A percentile compares a stretch with the other conserved stretches of the same genome.
Conservation (phyloP, 2,888 invertebrate species). For the Tinea semifulvella region DNA sequence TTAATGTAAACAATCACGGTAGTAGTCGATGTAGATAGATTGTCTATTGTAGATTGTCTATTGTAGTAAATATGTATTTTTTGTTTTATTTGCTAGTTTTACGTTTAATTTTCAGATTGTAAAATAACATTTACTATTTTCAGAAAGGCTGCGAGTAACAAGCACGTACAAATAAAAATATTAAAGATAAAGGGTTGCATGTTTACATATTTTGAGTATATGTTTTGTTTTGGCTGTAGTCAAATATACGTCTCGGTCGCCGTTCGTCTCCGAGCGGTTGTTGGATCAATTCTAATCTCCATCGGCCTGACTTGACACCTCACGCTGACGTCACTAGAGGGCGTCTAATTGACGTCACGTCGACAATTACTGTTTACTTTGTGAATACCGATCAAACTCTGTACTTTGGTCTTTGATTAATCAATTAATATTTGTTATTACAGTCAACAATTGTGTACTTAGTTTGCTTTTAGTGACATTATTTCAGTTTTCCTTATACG, state of each 20-base stretch:
- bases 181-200: no score
- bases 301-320: slow-evolving; percentile 21
- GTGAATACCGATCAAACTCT: slow-evolving; percentile 4
- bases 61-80: no score
- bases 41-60: no score
- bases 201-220: not conserved
- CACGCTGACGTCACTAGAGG: slow-evolving; percentile 4
- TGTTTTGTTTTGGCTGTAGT: slow-evolving; percentile 28
- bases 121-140: no score
- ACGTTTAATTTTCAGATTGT: no score
- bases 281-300: slow-evolving; percentile 50
- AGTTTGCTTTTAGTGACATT: no score
- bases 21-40: no score
- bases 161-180: not conserved
- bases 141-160: not conserved
- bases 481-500: no score
- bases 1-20: no score
- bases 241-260: slow-evolving; percentile 14
- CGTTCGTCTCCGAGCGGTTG: slow-evolving; percentile 22
- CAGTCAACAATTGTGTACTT: no score
- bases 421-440: no score
- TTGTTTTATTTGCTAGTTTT: no score
- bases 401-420: slow-evolving; percentile 5
- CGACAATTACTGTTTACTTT: slow-evolving; percentile 9
- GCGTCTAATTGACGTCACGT: slow-evolving; percentile 24